Conservation (phyloP, 1,140 invertebrate species). For the Acromyrmex heyeri region DNA sequence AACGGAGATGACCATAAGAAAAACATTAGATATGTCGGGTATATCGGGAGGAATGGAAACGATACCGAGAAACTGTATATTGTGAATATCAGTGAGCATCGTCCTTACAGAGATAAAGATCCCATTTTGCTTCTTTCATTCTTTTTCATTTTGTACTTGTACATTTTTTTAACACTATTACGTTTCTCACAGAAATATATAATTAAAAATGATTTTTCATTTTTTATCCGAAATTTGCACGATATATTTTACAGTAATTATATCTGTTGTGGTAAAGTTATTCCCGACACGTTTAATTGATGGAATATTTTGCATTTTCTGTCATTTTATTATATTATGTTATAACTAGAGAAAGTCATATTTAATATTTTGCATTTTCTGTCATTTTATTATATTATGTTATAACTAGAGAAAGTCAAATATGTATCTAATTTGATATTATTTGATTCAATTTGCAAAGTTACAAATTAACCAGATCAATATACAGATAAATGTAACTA, state of each 20-base stretch:
- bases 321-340: neutral
- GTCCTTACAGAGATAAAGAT: constrained; percentile 33
- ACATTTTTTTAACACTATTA: constrained; percentile 21
- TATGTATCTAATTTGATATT: constrained; percentile 13
- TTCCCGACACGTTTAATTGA: constrained; percentile 2
- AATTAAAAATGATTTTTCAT: neutral
- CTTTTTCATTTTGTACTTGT: constrained; percentile 32
- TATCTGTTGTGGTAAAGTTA: neutral
- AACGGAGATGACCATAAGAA: constrained; percentile 39
- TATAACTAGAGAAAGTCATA: no score
- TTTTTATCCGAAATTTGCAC: neutral
- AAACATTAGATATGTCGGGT: constrained; percentile 25
- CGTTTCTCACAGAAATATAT: neutral
- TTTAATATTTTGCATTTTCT: no score
- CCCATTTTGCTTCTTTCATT: neutral
- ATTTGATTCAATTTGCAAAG: neutral
- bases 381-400: neutral
- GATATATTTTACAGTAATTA: neutral
- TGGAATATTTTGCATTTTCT: neutral
- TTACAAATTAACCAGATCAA: neutral
- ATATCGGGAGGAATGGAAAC: constrained; percentile 23
- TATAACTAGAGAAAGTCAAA: neutral
- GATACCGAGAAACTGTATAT: constrained; percentile 22
- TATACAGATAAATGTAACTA: neutral
- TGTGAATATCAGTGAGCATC: constrained; percentile 47